Conservation (phyloP, 37 sponge, comb jelly and placozoan genomes). For the Corticium candelabrum region DNA sequence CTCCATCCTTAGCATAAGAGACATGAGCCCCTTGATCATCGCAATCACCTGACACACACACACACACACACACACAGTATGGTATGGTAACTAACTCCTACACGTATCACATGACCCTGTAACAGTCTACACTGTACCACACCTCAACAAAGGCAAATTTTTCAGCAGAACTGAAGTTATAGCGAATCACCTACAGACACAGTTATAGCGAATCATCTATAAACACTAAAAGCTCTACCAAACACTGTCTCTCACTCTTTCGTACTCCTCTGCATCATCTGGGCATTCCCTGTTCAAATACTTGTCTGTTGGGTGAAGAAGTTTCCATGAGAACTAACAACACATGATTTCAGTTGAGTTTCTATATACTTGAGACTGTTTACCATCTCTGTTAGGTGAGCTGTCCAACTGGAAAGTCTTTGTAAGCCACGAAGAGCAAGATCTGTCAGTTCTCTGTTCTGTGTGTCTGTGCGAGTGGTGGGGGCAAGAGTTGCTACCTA, state of each 20-base stretch:
- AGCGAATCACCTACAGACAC: conserved; percentile 70
- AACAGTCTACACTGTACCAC: conserved; percentile 29
- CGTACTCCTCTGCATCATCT: conserved; percentile 85
- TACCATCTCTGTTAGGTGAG: conserved; percentile 87
- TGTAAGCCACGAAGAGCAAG: conserved; percentile 76
- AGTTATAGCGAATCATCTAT: background rate
- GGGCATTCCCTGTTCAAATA: conserved; percentile 88
- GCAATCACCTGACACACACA: conserved; percentile 56
- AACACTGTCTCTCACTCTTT: conserved; percentile 48
- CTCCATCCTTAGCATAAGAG: conserved; percentile 92
- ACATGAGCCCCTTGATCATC: conserved; percentile 88
- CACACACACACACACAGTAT: too few relatives aligned
- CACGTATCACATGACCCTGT: background rate
- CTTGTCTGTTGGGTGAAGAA: conserved; percentile 87
- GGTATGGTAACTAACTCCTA: background rate
- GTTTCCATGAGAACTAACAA: conserved; percentile 85
- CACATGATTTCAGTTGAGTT: background rate
- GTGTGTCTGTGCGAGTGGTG: conserved; percentile 55
- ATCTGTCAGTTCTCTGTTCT: conserved; percentile 60
- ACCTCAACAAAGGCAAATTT: conserved; percentile 95
- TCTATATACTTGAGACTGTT: background rate
- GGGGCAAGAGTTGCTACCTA: conserved; percentile 64
- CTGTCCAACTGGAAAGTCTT: conserved; percentile 79
- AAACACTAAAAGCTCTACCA: background rate
- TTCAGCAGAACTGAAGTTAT: conserved; percentile 93